Conservation (phyloP, 37 sponge, comb jelly and placozoan species). For the Cladorhizidae sp. region DNA sequence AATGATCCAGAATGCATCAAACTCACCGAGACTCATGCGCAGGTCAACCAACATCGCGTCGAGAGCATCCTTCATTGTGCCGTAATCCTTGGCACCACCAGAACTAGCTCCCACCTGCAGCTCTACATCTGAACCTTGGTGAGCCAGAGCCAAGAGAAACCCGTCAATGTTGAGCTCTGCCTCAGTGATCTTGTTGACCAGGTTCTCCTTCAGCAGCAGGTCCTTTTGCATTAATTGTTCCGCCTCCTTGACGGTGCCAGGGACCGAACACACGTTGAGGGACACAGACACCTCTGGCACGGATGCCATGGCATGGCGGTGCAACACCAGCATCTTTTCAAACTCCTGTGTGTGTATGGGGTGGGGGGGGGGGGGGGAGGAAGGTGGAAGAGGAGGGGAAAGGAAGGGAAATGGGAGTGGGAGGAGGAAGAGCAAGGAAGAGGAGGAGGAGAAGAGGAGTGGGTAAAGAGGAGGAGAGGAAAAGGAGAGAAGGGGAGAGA, state of each 20-base stretch:
- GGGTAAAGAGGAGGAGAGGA: too few relatives aligned
- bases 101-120: neutral
- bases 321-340: conserved; percentile 32
- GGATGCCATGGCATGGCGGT: conserved; percentile 10
- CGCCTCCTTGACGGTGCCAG: conserved; percentile 54
- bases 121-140: neutral
- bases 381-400: too few relatives aligned
- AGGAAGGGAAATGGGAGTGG: too few relatives aligned
- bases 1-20: conserved; percentile 61
- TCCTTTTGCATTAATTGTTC: conserved; percentile 65
- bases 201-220: conserved; percentile 68
- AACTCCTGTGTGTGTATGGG: conserved; percentile 41
- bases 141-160: conserved; percentile 13
- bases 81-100: conserved; percentile 20
- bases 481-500: too few relatives aligned
- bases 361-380: too few relatives aligned
- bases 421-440: too few relatives aligned
- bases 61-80: conserved; percentile 40
- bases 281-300: conserved; percentile 22
- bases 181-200: conserved; percentile 50
- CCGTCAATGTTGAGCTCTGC: conserved; percentile 33
- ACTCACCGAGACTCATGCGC: conserved; percentile 26
- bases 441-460: too few relatives aligned
- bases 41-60: conserved; percentile 33
- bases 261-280: conserved; percentile 26